phyloP scores from a whole-genome alignment of 2,888 invertebrate species.

The Ischnus inquisitorius region DNA sequence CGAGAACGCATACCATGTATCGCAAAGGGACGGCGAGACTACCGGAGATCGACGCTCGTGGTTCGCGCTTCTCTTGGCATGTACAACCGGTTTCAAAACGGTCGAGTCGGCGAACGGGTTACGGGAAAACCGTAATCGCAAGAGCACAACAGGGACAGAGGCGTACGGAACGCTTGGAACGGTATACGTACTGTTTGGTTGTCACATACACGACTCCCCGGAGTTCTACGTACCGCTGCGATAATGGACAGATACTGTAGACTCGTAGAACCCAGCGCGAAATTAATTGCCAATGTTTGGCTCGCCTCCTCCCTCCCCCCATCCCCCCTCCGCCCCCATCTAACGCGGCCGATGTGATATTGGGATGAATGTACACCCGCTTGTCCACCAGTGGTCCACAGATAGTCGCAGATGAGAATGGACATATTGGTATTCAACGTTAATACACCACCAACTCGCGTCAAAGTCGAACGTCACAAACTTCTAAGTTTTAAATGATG shows the following conservation, averaged over 20 bases:
- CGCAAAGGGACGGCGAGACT: slow-evolving; percentile 34
- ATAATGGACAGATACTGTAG: slow-evolving; percentile 80
- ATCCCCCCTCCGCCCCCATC: too few relatives aligned
- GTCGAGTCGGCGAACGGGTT: slow-evolving; percentile 14
- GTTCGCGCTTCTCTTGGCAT: slow-evolving; percentile 35
- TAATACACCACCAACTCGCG: background rate
- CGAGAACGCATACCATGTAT: slow-evolving; percentile 25
- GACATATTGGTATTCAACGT: background rate
- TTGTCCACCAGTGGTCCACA: background rate
- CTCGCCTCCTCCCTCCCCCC: slow-evolving; percentile 66
- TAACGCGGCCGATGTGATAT: slow-evolving; percentile 34
- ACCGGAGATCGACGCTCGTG: slow-evolving; percentile 46
- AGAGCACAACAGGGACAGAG: background rate
- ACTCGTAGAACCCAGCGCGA: slow-evolving; percentile 76
- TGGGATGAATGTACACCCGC: slow-evolving; percentile 21
- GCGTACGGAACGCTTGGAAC: slow-evolving; percentile 20
- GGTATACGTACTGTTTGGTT: slow-evolving; percentile 71
- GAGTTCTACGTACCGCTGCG: slow-evolving; percentile 74
- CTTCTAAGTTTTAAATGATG: background rate
- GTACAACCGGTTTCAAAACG: slow-evolving; percentile 26
- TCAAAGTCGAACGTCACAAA: background rate
- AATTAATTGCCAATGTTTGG: slow-evolving; percentile 83
- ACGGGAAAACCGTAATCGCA: slow-evolving; percentile 15
- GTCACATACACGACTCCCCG: slow-evolving; percentile 80
- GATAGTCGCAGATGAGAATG: slow-evolving; percentile 3